Evolutionary conservation across 2,113 vertebrate genomes (phyloP), one percentile per base, ranked within the genome.

Genomic region (Poeciliopsis turrubarensis): DNA sequence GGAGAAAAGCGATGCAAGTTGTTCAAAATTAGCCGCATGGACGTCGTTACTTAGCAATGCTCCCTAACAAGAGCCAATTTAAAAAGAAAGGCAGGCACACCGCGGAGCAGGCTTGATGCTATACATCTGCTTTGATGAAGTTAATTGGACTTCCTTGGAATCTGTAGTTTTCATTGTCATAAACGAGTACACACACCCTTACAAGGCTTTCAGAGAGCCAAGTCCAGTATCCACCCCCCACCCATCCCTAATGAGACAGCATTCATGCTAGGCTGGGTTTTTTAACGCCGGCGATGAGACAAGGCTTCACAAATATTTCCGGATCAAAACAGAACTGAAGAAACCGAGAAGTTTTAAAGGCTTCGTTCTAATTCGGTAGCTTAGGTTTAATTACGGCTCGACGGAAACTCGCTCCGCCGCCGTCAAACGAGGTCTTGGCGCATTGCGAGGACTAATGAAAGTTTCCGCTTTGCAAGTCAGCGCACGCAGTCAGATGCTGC

Each of bases 1-100:
- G 81, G 81, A 85, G 80, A 89, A 89, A 84, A 84, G 65, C 89
- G 86, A 88, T 63, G 44, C 72, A 71, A 74, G n/a, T 61, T 78
- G 44, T 81, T 85, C 86, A 75, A 68, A 88, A 81, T 80, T 82
- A 83, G 81, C 73, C 68, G 75, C 68, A 63, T 67, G 77, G 57
- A 85, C 78, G 75, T n/a, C 39, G 27, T 30, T 65, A 79, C 60
- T 9, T 27, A 71, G 75, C 75, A 75, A n/a, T 11, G 17, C 67
- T 32, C 73, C 75, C 61, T 77, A 61, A 61, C 15, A 54, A 37
- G 54, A 54, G 37, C 37, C 60, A 34, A 72, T 80, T 78, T 72
- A 3, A 73, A 63, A 73, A 26, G 65, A 70, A 39, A 72, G 25
- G 17, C 30, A 64, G 51, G 6, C 51, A 57, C 22, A 22, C 8